phyloP scores from a whole-genome alignment of 2,888 invertebrate genomes.

The Kuschelorhynchus macadamiae region DNA sequence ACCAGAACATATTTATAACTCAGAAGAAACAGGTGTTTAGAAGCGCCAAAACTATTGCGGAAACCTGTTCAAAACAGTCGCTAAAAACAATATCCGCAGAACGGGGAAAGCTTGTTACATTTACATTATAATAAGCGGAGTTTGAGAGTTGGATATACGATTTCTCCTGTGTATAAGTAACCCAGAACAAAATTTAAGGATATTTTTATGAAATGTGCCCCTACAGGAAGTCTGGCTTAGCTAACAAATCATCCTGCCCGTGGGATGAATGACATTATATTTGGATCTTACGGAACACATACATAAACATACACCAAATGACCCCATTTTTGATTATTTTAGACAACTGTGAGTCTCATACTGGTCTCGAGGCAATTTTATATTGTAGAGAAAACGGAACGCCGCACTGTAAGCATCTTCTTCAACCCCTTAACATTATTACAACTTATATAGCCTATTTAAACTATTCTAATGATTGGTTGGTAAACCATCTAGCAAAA shows the following conservation, averaged over 20 bases:
- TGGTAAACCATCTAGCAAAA: constrained; percentile 16
- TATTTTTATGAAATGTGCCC: constrained; percentile 13
- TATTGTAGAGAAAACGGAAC: constrained; percentile 19
- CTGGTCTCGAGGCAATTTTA: constrained; percentile 20
- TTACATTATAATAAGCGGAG: too few relatives aligned
- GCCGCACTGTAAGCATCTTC: constrained; percentile 2
- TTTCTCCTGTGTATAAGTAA: constrained; percentile 15
- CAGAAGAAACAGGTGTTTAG: background rate
- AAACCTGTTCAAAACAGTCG: background rate
- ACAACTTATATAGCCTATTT: constrained; percentile 17
- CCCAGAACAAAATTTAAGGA: constrained; percentile 19
- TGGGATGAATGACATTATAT: constrained; percentile 14
- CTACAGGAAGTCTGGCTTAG: constrained; percentile 14
- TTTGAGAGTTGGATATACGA: background rate
- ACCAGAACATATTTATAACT: background rate
- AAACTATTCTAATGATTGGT: constrained; percentile 14
- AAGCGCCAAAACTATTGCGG: background rate
- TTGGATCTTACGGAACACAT: constrained; percentile 16
- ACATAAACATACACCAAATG: constrained; percentile 15
- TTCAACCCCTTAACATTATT: constrained; percentile 12
- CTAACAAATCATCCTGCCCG: constrained; percentile 15
- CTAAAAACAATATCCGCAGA: background rate
- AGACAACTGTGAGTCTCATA: constrained; percentile 18
- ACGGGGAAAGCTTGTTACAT: background rate
- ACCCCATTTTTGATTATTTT: constrained; percentile 20